Percentiles rank a stretch among this genome's conserved stretches.
phyloP scores from a whole-genome alignment of 2,888 invertebrate species.

The Drosophila fulvimacula region DNA sequence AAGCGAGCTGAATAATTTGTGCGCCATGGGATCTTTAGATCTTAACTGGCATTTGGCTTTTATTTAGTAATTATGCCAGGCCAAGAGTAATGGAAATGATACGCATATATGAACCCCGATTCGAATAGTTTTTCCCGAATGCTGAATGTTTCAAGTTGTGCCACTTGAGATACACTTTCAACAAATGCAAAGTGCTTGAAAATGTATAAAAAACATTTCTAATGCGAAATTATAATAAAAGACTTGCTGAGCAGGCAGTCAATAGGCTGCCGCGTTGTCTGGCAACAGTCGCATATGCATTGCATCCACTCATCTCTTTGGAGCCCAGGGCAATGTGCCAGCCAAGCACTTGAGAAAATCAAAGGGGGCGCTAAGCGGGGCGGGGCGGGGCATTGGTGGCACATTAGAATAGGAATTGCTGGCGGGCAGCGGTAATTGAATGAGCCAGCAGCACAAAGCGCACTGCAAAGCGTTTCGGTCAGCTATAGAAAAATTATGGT shows the following conservation, averaged over 20 bases:
- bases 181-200: slow-evolving; percentile 38
- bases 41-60: slow-evolving; percentile 27
- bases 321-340: slow-evolving; percentile 65
- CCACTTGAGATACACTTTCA: slow-evolving; percentile 48
- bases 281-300: slow-evolving; percentile 39
- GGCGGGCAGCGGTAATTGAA: slow-evolving; percentile 74
- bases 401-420: slow-evolving; percentile 63
- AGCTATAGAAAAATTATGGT: slow-evolving; percentile 6
- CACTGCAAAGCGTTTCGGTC: slow-evolving; percentile 54
- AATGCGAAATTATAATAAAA: slow-evolving; percentile 56
- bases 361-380: slow-evolving; percentile 2
- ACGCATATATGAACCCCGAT: slow-evolving; percentile 14
- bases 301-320: slow-evolving; percentile 44
- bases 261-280: slow-evolving; percentile 31
- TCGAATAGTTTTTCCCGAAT: slow-evolving; percentile 25
- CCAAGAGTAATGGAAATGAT: slow-evolving; percentile 26
- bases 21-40: slow-evolving; percentile 10
- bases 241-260: slow-evolving; percentile 42
- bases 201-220: slow-evolving; percentile 14
- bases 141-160: slow-evolving; percentile 30
- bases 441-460: slow-evolving; percentile 61
- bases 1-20: slow-evolving; percentile 33
- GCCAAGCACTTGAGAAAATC: slow-evolving; percentile 71
- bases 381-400: slow-evolving; percentile 2
- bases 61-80: slow-evolving; percentile 37